These are phyloP conservation scores for Eupithecia abbreviata DNA, from an alignment of 2,888 invertebrate species.

Conservation along the genomic window DNA sequence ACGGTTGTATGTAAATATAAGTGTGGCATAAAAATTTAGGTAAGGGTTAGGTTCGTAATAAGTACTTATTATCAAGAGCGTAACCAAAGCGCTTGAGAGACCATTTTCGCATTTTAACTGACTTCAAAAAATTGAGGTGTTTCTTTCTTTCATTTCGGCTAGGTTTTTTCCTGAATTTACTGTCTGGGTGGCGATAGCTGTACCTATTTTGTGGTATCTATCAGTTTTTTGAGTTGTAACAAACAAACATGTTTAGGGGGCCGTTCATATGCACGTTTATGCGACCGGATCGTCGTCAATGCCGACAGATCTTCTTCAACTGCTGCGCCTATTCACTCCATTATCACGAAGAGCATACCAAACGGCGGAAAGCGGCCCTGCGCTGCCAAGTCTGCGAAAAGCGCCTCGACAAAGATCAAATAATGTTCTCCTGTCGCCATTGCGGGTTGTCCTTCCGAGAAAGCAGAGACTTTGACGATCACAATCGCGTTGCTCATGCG, in stretches of 20 bases:
- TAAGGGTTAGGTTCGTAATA: too few species aligned
- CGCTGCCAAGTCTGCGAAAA: conserved; percentile 81
- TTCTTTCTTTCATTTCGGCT: neutral
- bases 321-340: conserved; percentile 80
- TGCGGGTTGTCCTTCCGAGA: conserved; percentile 68
- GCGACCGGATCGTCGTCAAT: conserved; percentile 68
- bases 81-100: neutral
- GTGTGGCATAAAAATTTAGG: too few species aligned
- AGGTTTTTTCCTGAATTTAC: neutral
- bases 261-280: conserved; percentile 76
- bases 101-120: neutral
- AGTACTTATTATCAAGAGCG: neutral
- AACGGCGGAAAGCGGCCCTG: conserved; percentile 73
- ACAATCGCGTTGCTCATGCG: conserved; percentile 69
- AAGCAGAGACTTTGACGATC: conserved; percentile 67
- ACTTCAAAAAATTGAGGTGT: neutral
- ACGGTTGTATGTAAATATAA: neutral
- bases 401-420: conserved; percentile 66
- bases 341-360: conserved; percentile 78
- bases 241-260: conserved; percentile 58
- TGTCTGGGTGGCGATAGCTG: neutral
- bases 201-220: neutral
- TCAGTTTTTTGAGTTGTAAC: conserved; percentile 3
- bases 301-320: conserved; percentile 75
- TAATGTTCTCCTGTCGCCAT: conserved; percentile 64